Evolutionary conservation across 2,113 vertebrate genomes (phyloP).

Genomic region (Eidolon helvum): DNA sequence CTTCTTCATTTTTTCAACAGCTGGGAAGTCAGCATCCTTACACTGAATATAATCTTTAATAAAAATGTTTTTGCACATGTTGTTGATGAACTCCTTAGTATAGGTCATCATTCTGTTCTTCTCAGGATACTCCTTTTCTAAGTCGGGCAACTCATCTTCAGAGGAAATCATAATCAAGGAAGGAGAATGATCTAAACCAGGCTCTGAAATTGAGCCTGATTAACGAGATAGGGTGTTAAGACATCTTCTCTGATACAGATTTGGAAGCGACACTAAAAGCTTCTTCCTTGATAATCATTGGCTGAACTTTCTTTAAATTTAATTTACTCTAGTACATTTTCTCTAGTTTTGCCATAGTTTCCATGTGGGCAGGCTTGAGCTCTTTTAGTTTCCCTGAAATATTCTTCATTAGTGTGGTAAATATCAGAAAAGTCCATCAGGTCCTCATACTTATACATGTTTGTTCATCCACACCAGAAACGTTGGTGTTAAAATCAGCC

Average conservation of each 20-base stretch:
- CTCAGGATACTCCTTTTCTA: conserved; percentile 44
- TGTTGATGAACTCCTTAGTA: conserved; percentile 89
- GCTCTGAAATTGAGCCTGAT: conserved; percentile 82
- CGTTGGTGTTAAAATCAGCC: conserved; percentile 82
- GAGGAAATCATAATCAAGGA: conserved; percentile 76
- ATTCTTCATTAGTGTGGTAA: conserved; percentile 91
- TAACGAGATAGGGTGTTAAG: conserved; percentile 42
- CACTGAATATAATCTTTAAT: conserved; percentile 82
- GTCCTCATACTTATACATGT: conserved; percentile 33
- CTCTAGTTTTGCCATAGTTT: conserved; percentile 92
- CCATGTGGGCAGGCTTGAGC: conserved; percentile 90
- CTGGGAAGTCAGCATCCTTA: conserved; percentile 54
- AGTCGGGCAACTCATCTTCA: conserved; percentile 62
- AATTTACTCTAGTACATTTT: conserved; percentile 89
- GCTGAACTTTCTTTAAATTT: conserved; percentile 80
- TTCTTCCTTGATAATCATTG: conserved; percentile 33
- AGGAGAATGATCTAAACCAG: conserved; percentile 80
- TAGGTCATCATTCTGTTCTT: conserved; percentile 78
- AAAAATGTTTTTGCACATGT: conserved; percentile 91
- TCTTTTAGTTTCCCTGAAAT: conserved; percentile 93
- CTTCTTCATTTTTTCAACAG: conserved; percentile 46
- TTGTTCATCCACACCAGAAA: conserved; percentile 57
- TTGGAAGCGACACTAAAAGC: conserved; percentile 72
- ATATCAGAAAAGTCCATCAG: conserved; percentile 84
- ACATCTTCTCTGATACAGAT: conserved; percentile 75